phyloP scores from a whole-genome alignment of 1,140 invertebrate genomes.

The Zaprionus tsacasi region DNA sequence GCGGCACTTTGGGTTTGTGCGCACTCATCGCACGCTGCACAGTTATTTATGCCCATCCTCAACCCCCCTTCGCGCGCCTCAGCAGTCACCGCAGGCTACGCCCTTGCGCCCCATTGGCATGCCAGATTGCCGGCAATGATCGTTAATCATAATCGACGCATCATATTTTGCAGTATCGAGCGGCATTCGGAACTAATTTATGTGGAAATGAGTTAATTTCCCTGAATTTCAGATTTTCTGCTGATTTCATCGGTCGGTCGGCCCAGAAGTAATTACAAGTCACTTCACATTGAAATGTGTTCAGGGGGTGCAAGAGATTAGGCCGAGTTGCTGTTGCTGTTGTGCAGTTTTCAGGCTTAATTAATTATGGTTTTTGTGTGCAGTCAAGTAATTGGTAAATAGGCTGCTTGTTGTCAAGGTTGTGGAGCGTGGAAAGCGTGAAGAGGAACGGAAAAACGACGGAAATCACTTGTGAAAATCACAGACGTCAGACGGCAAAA shows the following conservation, averaged over 20 bases:
- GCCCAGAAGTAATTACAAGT: slow-evolving; percentile 66
- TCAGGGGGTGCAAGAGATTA: slow-evolving; percentile 33
- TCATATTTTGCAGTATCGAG: slow-evolving; percentile 64
- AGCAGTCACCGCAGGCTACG: not conserved
- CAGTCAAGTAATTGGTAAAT: slow-evolving; percentile 30
- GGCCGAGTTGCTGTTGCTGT: slow-evolving; percentile 25
- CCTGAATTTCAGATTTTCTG: slow-evolving; percentile 78
- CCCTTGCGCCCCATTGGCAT: not conserved
- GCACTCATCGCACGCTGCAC: slow-evolving; percentile 47
- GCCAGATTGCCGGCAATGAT: slow-evolving; percentile 56
- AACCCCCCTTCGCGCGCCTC: not conserved
- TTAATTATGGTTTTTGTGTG: slow-evolving; percentile 57
- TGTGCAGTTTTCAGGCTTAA: slow-evolving; percentile 59
- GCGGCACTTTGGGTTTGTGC: slow-evolving; percentile 53
- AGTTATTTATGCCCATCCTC: slow-evolving; percentile 50
- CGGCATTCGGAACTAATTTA: slow-evolving; percentile 79
- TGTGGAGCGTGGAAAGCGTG: not conserved
- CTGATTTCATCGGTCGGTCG: slow-evolving; percentile 73
- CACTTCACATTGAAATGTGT: slow-evolving; percentile 51
- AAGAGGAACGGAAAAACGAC: not conserved
- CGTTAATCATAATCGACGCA: slow-evolving; percentile 83
- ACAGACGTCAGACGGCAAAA: too few species aligned
- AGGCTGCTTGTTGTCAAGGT: slow-evolving; percentile 8
- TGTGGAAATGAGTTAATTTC: slow-evolving; percentile 82
- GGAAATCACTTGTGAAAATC: not conserved